A percentile compares a stretch with the other conserved stretches of the same genome.
Conservation (phyloP, 2,888 invertebrate species). For the Trisateles emortualis region DNA sequence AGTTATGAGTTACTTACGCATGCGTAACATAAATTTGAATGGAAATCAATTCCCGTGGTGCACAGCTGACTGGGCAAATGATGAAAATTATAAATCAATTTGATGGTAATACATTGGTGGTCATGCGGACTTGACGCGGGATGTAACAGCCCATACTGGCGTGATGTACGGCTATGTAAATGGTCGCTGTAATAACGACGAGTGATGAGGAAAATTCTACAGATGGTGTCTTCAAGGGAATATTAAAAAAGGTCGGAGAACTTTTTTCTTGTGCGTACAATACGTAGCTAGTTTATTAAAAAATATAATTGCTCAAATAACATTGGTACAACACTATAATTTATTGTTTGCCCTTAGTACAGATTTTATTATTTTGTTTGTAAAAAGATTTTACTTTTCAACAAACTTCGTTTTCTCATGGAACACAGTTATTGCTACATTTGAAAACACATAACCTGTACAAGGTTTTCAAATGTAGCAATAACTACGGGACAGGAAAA, state of each 20-base stretch:
- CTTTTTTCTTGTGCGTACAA: too few relatives aligned
- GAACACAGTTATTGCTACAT: too few relatives aligned
- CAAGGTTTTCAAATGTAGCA: too few relatives aligned
- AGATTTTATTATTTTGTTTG: not conserved
- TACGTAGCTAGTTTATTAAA: too few relatives aligned
- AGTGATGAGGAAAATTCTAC: not conserved
- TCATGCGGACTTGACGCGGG: slow-evolving; percentile 16
- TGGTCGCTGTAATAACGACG: slow-evolving; percentile 1
- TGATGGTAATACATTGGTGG: slow-evolving; percentile 47
- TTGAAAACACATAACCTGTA: too few relatives aligned
- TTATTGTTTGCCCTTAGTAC: too few relatives aligned
- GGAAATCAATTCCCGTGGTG: slow-evolving; percentile 44
- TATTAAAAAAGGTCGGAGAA: not conserved
- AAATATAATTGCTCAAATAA: too few relatives aligned
- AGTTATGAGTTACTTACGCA: slow-evolving; percentile 38
- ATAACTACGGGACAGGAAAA: too few relatives aligned
- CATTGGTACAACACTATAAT: too few relatives aligned
- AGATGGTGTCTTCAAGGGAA: not conserved
- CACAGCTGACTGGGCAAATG: slow-evolving; percentile 46
- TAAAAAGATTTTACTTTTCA: not conserved
- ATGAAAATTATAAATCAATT: slow-evolving; percentile 60
- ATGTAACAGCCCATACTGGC: slow-evolving; percentile 2
- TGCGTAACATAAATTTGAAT: slow-evolving; percentile 46
- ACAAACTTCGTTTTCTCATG: not conserved
- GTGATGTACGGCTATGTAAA: slow-evolving; percentile 23